Conservation (phyloP, 2,888 invertebrate species). For the Leptopterna dolabrata region DNA sequence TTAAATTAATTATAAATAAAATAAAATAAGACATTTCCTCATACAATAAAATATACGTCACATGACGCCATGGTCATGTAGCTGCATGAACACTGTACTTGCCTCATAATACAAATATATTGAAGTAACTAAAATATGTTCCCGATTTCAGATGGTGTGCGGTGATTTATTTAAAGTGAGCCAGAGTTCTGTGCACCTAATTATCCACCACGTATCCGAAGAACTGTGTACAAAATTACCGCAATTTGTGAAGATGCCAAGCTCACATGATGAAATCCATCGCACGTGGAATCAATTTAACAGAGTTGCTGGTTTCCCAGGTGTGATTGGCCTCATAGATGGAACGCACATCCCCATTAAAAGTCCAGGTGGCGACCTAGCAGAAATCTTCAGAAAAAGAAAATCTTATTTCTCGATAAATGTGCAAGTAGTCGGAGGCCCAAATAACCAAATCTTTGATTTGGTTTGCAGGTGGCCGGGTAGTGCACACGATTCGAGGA, state of each 20-base stretch:
- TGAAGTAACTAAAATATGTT: too few species aligned
- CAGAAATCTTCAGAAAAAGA: not conserved
- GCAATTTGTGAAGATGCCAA: not conserved
- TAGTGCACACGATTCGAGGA: not conserved
- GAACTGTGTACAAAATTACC: not conserved
- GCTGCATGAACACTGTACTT: too few species aligned
- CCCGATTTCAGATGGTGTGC: not conserved
- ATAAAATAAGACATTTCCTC: not conserved
- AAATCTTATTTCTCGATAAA: slow-evolving; percentile 5
- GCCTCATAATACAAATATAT: too few species aligned
- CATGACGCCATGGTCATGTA: too few species aligned
- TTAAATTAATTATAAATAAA: not conserved
- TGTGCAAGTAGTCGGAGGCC: not conserved
- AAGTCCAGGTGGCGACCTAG: not conserved
- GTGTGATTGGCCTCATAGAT: not conserved
- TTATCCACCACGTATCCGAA: not conserved
- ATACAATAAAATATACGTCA: too few species aligned
- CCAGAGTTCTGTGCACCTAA: not conserved
- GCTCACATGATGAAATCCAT: not conserved
- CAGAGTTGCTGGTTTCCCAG: not conserved
- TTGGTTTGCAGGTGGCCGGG: not conserved
- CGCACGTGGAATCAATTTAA: not conserved
- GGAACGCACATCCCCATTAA: not conserved
- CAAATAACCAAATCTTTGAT: not conserved
- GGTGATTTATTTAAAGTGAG: too few species aligned